Evolutionary conservation across 53 echinoderm and acorn worm genomes (phyloP).

Genomic region (Crossaster papposus): DNA sequence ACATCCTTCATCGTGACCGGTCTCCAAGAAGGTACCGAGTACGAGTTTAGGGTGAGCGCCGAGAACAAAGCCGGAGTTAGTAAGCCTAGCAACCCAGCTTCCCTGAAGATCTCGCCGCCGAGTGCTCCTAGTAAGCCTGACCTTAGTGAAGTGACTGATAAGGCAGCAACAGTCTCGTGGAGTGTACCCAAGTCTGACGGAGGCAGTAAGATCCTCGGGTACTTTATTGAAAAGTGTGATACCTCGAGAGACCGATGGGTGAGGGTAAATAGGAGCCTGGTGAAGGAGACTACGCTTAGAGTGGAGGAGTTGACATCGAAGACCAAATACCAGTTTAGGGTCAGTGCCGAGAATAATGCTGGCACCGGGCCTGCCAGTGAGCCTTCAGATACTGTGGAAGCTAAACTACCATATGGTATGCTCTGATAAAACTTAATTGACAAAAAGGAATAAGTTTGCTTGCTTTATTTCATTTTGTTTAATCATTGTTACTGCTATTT

Average conservation of each 20-base stretch:
- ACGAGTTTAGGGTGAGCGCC: slow-evolving; percentile 92
- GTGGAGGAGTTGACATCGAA: slow-evolving; percentile 76
- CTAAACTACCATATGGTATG: slow-evolving; percentile 92
- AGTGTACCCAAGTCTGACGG: slow-evolving; percentile 68
- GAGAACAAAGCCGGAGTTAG: slow-evolving; percentile 94
- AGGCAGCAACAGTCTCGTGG: slow-evolving; percentile 71
- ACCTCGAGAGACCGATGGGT: slow-evolving; percentile 68
- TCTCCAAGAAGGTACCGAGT: slow-evolving; percentile 79
- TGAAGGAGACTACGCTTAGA: slow-evolving; percentile 59
- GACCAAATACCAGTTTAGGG: slow-evolving; percentile 80
- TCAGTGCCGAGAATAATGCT: slow-evolving; percentile 84
- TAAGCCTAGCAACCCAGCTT: slow-evolving; percentile 81
- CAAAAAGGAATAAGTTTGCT: neutral
- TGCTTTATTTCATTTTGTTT: neutral
- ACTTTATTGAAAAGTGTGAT: slow-evolving; percentile 83
- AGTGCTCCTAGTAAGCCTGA: slow-evolving; percentile 75
- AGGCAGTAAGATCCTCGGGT: slow-evolving; percentile 74
- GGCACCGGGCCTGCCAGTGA: slow-evolving; percentile 81
- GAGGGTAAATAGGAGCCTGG: slow-evolving; percentile 68
- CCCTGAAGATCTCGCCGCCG: slow-evolving; percentile 68
- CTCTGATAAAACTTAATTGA: neutral
- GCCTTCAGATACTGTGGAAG: slow-evolving; percentile 59
- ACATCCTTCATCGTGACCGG: slow-evolving; percentile 74
- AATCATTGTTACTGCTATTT: neutral
- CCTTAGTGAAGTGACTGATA: slow-evolving; percentile 64